phyloP scores from a whole-genome alignment of 1,140 invertebrate genomes.

The Temnothorax longispinosus region DNA sequence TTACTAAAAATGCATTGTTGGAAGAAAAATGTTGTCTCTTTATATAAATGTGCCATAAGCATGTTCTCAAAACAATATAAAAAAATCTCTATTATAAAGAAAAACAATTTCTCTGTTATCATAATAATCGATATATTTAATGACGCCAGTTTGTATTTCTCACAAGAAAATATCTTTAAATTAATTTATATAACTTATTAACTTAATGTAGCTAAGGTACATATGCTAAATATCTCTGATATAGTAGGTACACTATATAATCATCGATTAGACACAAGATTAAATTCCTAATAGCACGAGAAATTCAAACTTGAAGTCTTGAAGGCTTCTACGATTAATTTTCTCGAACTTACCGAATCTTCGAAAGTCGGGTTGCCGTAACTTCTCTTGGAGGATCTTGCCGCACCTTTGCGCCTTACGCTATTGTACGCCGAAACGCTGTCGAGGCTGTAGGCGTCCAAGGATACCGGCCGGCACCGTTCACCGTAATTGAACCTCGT shows the following conservation, averaged over 20 bases:
- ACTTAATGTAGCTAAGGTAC: neutral
- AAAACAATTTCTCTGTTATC: neutral
- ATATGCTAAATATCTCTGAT: neutral
- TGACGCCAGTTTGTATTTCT: neutral
- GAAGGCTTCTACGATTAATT: neutral
- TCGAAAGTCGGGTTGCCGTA: conserved; percentile 97
- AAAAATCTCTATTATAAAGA: neutral
- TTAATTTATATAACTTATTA: neutral
- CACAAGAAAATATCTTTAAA: neutral
- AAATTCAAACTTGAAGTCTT: neutral
- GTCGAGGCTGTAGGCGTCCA: conserved; percentile 95
- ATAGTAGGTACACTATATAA: neutral
- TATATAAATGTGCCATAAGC: neutral
- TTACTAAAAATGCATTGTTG: neutral
- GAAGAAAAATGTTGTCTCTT: neutral
- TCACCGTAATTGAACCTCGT: conserved; percentile 91
- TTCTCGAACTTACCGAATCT: conserved; percentile 89
- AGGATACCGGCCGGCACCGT: conserved; percentile 93
- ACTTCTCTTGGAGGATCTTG: conserved; percentile 93
- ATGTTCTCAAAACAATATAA: neutral
- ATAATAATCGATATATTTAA: neutral
- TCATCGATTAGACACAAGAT: neutral
- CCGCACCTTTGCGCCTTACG: conserved; percentile 89
- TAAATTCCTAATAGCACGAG: neutral
- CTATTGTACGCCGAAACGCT: conserved; percentile 94